Percentiles rank a stretch among this genome's conserved stretches.
phyloP scores from a whole-genome alignment of 2,888 invertebrate genomes.

The Smittia aterrima region DNA sequence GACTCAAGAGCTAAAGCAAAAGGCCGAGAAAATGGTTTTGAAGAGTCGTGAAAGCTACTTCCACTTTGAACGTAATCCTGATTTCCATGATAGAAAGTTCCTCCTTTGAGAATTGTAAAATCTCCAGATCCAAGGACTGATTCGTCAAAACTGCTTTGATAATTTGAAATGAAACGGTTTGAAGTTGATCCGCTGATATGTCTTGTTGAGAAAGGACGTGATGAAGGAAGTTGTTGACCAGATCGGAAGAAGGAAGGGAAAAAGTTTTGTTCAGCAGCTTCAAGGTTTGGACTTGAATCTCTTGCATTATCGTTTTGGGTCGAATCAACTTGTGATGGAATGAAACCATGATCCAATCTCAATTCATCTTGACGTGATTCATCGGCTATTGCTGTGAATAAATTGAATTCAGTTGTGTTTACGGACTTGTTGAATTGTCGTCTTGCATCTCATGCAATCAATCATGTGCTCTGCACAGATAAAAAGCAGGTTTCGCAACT shows the following conservation, averaged over 20 bases:
- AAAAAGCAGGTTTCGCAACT: neutral
- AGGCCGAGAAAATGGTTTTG: slow-evolving; percentile 63
- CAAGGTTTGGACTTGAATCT: slow-evolving; percentile 42
- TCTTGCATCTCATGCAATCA: neutral
- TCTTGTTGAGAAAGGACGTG: slow-evolving; percentile 57
- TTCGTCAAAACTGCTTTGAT: slow-evolving; percentile 57
- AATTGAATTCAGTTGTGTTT: neutral
- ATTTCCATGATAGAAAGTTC: slow-evolving; percentile 77
- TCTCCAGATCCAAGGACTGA: slow-evolving; percentile 78
- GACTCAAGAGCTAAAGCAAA: neutral
- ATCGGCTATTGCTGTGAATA: neutral
- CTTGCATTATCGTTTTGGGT: neutral
- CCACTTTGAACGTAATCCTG: slow-evolving; percentile 61
- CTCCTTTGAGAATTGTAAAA: slow-evolving; percentile 82
- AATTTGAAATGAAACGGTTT: slow-evolving; percentile 51
- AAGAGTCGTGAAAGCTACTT: slow-evolving; percentile 49
- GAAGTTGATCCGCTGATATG: slow-evolving; percentile 44
- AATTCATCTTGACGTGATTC: neutral
- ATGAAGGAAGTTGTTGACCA: slow-evolving; percentile 60
- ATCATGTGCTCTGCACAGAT: neutral
- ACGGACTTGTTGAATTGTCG: neutral
- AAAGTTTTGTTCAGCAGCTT: slow-evolving; percentile 62
- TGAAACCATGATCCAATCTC: neutral
- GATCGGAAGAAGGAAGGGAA: slow-evolving; percentile 73
- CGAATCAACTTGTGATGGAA: neutral